Base-by-base conservation (phyloP, 2,888 invertebrate genomes). In the Rutpela maculata region DNA sequence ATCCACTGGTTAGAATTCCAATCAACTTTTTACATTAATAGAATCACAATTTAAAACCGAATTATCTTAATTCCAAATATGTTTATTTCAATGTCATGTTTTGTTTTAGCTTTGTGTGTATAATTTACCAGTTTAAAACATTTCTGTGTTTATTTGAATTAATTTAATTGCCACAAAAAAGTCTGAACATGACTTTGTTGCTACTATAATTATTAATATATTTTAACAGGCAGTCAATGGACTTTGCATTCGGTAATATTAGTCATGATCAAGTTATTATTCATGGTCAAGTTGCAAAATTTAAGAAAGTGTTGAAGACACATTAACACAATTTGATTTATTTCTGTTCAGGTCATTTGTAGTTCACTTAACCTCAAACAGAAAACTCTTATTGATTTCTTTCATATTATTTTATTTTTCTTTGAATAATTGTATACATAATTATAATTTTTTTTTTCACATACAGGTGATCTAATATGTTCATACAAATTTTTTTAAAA, bases 241-340 rank as follows among this genome's bases (percentile, higher is more conserved):
- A 69, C 69, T 69, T 69, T 69, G 69, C 5, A 57, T 69, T 69
- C 57, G 35, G 59, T 1, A 57, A 17, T 22, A 55, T 67, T 67
- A 50, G 17, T 50, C 67, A 67, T 56, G 31, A 50, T 26, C 67
- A 67, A 22, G 17, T 26, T n/a, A n/a, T 50, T 56, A 15, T 5
- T 50, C 19, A 66, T 1, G 50, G 66, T 55, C 50, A 50, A 22
- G 18, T 12, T 62, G 65, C 38, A 38, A 35, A 18, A 15, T 35
- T 17, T 35, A 17, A 63, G 18, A 17, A 12, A 22, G 63, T 63
- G 63, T 43, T 50, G 22, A 59, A 3, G 22, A 12, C 7, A 9
- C 11, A 19, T 22, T 19, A 35, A 35, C 59, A 59, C 15, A 59
- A 59, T 15, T 59, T 35, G 4, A 35, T 35, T 9, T 35, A 6